Base-by-base conservation (phyloP, 1,140 invertebrate genomes). In the Oncopodura yosiiana region DNA sequence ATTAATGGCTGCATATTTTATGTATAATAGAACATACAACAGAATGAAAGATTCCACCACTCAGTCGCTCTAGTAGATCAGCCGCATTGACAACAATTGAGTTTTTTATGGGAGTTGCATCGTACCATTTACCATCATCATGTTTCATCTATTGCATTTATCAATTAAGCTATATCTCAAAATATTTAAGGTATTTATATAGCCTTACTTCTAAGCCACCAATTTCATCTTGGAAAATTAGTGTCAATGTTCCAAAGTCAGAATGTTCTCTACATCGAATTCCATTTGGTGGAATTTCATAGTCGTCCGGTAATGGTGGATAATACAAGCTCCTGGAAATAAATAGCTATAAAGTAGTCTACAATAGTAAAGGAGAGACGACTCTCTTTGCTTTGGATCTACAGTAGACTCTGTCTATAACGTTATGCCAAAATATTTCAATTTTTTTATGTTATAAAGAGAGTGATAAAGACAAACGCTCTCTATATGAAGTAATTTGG, bases 31-130 rank as follows among this genome's bases (percentile, higher is more conserved):
- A 16, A 29, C 54, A 50, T 62, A 70, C 70, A 37, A 67, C 68
- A 29, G 71, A 65, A 19, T 56, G 59, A 30, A 72, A 63, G 39
- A 60, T 49, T 30, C 69, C 67, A 4, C 61, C 61, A 12, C 69
- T 72, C 70, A 71, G 70, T 48, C 67, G 56, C 53, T 71, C 68
- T 53, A 73, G 60, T 30, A 73, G 63, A 55, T 73, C 71, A 2
- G 69, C 70, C 18, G 69, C 65, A 48, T 73, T 73, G 37, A 72
- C 65, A 19, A 73, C 46, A 29, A 73, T 64, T 18, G 70, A 66
- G 39, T 65, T 69, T 16, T 68, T 65, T 16, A 73, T 61, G 8
- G 71, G 71, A 3, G 62, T 52, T 6, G 66, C 72, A 9, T 63
- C 62, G 18, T 69, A 61, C 62, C 68, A 73, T 4, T 65, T 54